These are phyloP conservation scores for Chouioia cunea DNA, from an alignment of 2,888 invertebrate species.

Conservation along the genomic window DNA sequence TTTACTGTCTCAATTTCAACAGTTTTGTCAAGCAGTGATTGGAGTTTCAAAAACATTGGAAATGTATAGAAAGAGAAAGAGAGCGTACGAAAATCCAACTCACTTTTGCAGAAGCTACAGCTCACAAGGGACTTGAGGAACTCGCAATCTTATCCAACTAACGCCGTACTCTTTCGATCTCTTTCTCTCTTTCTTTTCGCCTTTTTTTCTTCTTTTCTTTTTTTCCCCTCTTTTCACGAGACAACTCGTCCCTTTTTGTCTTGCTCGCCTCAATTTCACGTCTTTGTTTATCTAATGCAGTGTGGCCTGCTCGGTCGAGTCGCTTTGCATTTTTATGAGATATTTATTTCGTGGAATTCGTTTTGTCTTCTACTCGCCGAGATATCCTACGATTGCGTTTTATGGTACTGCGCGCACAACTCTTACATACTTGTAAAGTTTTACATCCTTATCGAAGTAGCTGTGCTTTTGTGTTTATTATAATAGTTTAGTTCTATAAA, in stretches of 20 bases:
- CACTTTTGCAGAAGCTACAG: slow-evolving; percentile 21
- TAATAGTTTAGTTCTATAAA: no score
- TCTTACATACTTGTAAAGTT: no score
- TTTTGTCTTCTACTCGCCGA: neutral
- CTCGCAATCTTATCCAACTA: slow-evolving; percentile 24
- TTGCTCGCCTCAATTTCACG: neutral
- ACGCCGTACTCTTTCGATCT: neutral
- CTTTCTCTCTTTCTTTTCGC: no score
- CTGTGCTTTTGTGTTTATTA: no score
- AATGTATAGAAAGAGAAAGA: no score
- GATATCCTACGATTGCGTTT: slow-evolving; percentile 16
- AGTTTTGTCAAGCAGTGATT: no score
- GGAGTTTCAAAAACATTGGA: no score
- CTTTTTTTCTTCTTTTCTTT: no score
- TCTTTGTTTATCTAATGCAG: no score
- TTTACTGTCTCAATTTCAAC: no score
- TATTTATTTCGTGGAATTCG: slow-evolving; percentile 11
- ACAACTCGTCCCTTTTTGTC: slow-evolving; percentile 8
- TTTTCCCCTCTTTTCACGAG: neutral
- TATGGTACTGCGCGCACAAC: neutral
- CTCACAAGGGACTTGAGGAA: slow-evolving; percentile 28
- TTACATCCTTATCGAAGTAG: no score
- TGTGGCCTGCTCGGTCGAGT: slow-evolving; percentile 17
- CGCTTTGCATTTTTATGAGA: slow-evolving; percentile 22
- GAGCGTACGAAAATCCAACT: no score